Base-by-base conservation (phyloP, 2,888 invertebrate species). In the Aspidapion aeneum region DNA sequence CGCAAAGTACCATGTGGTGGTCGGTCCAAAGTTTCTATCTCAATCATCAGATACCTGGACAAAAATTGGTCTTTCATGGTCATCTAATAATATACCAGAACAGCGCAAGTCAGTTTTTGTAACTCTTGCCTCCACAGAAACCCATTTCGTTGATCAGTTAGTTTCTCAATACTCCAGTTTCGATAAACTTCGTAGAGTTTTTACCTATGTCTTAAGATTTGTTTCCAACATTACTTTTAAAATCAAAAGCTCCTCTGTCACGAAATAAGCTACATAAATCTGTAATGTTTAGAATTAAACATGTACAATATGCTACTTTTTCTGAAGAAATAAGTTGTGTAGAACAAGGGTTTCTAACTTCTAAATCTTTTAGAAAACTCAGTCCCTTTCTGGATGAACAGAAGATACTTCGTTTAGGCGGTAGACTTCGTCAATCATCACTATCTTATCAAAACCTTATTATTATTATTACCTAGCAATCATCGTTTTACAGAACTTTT, bases 1-100 rank as follows among this genome's bases (percentile, higher is more conserved):
- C 60, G 17, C 2, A n/a, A 7, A 7, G n/a, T 61, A 12, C 61
- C 9, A n/a, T 22, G 21, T 61, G 61, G 61, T 61, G 61, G 61
- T 12, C 61, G 61, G 61, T n/a, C 61, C 61, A 12, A 12, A 12
- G 7, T 54, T 54, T 17, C 55, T 54, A 12, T 16, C 12, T 9
- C 7, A 9, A 12, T 12, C 12, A 12, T 9, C 16, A 9, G 9
- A 17, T 17, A 54, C 16, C 17, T 54, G 12, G 16, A 9, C 18
- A 12, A 9, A 9, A 17, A 48, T 48, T 48, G 9, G 18, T 54
- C 12, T 54, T 18, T 17, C 55, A 9, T 9, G 17, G 17, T 9
- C 55, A 12, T 54, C 18, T 12, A 9, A 54, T 12, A 17, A 9
- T 17, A 9, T 18, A 9, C 16, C 17, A 54, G 55, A 54, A 18